Evolutionary conservation across 2,888 invertebrate species (phyloP).

Genomic region (Patella caerulea): DNA sequence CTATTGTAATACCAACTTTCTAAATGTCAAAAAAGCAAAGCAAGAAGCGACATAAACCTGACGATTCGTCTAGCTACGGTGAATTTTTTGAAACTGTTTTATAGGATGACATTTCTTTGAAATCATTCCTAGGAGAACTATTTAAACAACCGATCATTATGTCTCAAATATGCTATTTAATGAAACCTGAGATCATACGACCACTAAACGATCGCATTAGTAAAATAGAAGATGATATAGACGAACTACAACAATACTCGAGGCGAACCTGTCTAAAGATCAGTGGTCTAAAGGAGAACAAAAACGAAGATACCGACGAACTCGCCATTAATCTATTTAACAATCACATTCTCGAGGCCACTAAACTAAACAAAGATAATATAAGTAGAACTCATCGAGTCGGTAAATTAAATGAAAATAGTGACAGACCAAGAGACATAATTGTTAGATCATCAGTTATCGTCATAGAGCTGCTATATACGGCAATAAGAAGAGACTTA

Average conservation of each 20-base stretch:
- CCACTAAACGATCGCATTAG: too few species aligned
- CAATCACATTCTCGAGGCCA: background rate
- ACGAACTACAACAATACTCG: background rate
- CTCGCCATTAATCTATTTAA: background rate
- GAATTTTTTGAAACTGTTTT: too few species aligned
- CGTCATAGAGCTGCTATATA: background rate
- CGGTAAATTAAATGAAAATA: background rate
- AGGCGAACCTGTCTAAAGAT: background rate
- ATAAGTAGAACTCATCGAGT: background rate
- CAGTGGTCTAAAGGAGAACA: background rate
- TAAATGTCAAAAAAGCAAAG: too few species aligned
- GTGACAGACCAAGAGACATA: background rate
- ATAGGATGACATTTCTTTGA: too few species aligned
- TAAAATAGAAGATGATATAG: too few species aligned
- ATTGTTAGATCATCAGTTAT: slow-evolving; percentile 8
- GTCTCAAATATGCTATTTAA: too few species aligned
- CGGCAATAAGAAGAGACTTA: background rate
- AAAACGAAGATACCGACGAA: background rate
- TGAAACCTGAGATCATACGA: too few species aligned
- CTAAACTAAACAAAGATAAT: background rate
- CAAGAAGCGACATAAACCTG: too few species aligned
- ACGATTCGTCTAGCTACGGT: too few species aligned
- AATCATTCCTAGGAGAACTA: too few species aligned
- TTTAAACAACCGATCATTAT: too few species aligned
- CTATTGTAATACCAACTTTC: too few species aligned